Evolutionary conservation across 2,797 vertebrate genomes (phyloP), one percentile per base, ranked within the genome.

Genomic region (Tympanoctomys barrerae): DNA sequence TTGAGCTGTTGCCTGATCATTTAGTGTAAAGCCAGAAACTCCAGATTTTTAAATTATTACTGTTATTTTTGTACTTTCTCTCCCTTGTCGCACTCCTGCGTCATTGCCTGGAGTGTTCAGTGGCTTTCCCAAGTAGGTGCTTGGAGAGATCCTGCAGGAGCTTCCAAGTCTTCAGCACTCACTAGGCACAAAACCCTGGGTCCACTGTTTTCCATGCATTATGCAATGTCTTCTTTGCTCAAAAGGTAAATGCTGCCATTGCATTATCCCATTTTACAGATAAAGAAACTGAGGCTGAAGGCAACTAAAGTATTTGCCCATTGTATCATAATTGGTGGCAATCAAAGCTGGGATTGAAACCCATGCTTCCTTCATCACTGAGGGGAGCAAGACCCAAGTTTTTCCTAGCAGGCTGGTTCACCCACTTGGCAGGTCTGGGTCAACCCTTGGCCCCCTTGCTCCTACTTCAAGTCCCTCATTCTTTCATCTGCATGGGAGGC

Each of bases 381-480:
- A 57, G 24, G 6, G 3, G 39, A 21, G 83, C 36, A 36, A 78
- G 36, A 75, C 77, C 77, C 36, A 28, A 36, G 52, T 46, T 70
- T 39, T 79, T 85, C n/a, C 59, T 54, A 28, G 7, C 11, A 16
- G 31, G 16, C 46, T 0, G 39, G 4, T 7, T 36, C 46, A 26
- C 31, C 26, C 54, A 4, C 54, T 46, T 22, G 33, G 7, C 49
- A 52, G 42, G 33, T 36, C 16, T 12, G 24, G 54, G 59, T 21
- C 0, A 0, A 49, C 71, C 71, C 33, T 24, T 10, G n/a, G 18
- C 8, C 0, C 0, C 1, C 5, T 26, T 5, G 1, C 49, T 66
- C 39, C 10, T 75, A 2, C 42, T 8, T 2, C 0, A 28, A 85
- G 42, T 49, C 93, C 12, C 28, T n/a, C 11, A 1, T 52, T 71